Evolutionary conservation across 2,797 vertebrate genomes (phyloP), one percentile per base, ranked within the genome.

Genomic region (Gobio occitaniae): DNA sequence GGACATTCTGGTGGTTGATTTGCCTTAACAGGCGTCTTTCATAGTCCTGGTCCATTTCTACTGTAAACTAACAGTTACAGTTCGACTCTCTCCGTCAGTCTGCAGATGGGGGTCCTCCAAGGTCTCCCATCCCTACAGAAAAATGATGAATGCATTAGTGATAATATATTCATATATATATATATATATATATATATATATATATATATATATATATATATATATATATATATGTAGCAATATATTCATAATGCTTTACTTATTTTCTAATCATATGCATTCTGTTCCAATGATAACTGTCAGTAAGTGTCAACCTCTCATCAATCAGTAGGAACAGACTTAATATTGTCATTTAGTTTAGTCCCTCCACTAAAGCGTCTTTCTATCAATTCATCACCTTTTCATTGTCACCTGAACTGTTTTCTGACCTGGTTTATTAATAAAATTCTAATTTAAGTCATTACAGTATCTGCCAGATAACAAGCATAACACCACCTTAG

Each of bases 1-100:
- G 94, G 86, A 95, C 89, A 91, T 96, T 96, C 93, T 96, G 96
- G 89, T 94, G 93, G 91, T 96, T 96, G 86, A 96, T 96, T 87
- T 96, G 96, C 91, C 95, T 94, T 84, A 96, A 92, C 87, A 96
- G 93, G 86, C 96, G 91, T 84, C 95, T 94, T 91, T 96, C 95
- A 84, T 96, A 96, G 81, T 96, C 95, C 82, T 95, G 95, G 92
- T 96, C 96, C 96, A 96, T 96, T 75, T 92, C 91, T 75, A 69
- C 88, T 61, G 25, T 56, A 87, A 86, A 61, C 76, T 41, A 25
- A 25, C 25, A 25, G 25, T 25, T 25, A 50, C 63, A 80, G 21
- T 36, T 36, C 7, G 44, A 84, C 76, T 79, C 72, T 84, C 79
- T 88, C 88, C 89, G 32, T 92, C 86, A 91, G 81, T 90, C 89